phyloP scores from a whole-genome alignment of 2,888 invertebrate species.

The Tetragonisca angustula region DNA sequence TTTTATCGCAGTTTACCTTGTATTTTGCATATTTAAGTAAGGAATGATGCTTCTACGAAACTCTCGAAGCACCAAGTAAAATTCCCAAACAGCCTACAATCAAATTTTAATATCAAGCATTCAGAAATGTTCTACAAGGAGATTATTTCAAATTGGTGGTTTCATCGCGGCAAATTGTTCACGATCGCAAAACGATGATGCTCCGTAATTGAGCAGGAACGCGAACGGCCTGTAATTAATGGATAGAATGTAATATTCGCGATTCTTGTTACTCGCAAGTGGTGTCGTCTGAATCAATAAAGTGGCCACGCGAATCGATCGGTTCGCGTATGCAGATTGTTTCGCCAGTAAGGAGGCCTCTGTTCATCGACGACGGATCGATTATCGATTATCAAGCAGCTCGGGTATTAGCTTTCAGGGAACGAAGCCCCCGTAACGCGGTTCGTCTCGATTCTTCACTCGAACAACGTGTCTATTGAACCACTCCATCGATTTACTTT shows the following conservation, averaged over 20 bases:
- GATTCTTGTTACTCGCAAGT: slow-evolving; percentile 8
- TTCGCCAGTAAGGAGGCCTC: slow-evolving; percentile 27
- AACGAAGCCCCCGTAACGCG: slow-evolving; percentile 39
- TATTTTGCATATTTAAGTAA: background rate
- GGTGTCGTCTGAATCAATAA: slow-evolving; percentile 21
- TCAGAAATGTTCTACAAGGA: background rate
- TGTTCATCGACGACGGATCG: slow-evolving; percentile 50
- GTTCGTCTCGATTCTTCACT: slow-evolving; percentile 25
- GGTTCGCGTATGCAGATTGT: slow-evolving; percentile 32
- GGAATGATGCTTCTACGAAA: background rate
- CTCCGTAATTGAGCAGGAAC: background rate
- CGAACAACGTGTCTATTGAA: slow-evolving; percentile 28
- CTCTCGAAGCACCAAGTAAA: background rate
- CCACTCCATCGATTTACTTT: slow-evolving; percentile 35
- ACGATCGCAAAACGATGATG: background rate
- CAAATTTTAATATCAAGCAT: background rate
- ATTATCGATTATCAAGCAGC: slow-evolving; percentile 56
- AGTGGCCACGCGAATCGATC: slow-evolving; percentile 35
- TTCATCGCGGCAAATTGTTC: background rate
- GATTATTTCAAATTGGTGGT: background rate
- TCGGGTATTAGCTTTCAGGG: slow-evolving; percentile 52
- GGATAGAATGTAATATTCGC: slow-evolving; percentile 7
- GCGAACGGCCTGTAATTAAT: background rate
- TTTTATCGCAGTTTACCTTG: background rate
- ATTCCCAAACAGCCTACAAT: background rate